phyloP scores from a whole-genome alignment of 2,797 vertebrate species.

The Knipowitschia caucasica region DNA sequence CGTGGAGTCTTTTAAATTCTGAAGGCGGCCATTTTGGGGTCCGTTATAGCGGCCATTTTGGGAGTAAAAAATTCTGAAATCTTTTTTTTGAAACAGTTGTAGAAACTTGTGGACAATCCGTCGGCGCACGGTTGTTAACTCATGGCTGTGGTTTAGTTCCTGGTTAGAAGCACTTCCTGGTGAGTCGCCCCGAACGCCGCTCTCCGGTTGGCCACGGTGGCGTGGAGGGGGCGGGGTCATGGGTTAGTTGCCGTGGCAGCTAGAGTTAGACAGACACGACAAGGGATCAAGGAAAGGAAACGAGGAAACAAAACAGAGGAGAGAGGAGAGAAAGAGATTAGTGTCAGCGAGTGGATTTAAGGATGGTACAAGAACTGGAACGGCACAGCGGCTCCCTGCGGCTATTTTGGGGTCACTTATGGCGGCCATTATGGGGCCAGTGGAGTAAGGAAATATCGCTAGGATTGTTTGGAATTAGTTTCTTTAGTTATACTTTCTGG shows the following conservation, averaged over 20 bases:
- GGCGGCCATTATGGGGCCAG: not conserved
- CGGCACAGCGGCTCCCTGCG: not conserved
- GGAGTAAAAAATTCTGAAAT: too few relatives aligned
- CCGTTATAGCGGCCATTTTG: too few relatives aligned
- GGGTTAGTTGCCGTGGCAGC: conserved; percentile 99
- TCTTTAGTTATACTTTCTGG: too few relatives aligned
- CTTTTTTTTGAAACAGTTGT: too few relatives aligned
- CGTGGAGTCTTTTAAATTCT: too few relatives aligned
- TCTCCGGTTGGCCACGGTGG: conserved; percentile 72
- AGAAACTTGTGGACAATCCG: not conserved
- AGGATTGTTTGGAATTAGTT: too few relatives aligned
- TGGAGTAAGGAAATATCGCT: not conserved
- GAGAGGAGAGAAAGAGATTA: conserved; percentile 99
- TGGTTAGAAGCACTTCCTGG: conserved; percentile 1
- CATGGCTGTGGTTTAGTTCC: not conserved
- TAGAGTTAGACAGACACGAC: conserved; percentile 91
- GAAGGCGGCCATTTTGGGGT: too few relatives aligned
- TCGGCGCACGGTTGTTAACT: not conserved
- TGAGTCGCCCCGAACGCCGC: conserved; percentile 47
- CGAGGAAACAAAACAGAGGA: conserved; percentile 85
- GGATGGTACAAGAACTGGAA: conserved; percentile 97
- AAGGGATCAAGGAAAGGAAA: conserved; percentile 74
- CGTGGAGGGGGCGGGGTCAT: conserved; percentile 99
- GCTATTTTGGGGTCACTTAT: not conserved
- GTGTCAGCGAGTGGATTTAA: conserved; percentile 99